Evolutionary conservation across 2,888 invertebrate genomes (phyloP).

Genomic region (Tipula vernalis): DNA sequence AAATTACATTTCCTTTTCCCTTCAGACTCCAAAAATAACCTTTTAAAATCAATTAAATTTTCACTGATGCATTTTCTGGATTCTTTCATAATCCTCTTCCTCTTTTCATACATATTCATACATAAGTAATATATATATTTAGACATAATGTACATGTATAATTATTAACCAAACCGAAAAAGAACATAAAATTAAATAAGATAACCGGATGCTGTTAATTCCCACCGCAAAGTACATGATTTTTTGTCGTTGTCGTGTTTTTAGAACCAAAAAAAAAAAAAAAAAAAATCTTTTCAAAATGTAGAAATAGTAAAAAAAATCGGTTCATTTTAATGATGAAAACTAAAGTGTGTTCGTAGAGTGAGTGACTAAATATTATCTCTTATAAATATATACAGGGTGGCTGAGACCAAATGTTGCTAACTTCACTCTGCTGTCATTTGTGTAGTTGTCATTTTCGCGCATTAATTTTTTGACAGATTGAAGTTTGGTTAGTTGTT

Average conservation of each 20-base stretch:
- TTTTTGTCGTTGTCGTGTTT: neutral
- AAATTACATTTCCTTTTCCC: neutral
- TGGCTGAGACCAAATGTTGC: too few relatives aligned
- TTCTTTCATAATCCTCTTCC: constrained; percentile 8
- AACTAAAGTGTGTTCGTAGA: neutral
- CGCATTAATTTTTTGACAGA: too few relatives aligned
- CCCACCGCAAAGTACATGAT: neutral
- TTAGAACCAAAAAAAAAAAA: neutral
- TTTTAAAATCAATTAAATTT: neutral
- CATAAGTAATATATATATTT: neutral
- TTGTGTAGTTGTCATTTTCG: too few relatives aligned
- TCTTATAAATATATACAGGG: neutral
- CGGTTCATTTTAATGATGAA: neutral
- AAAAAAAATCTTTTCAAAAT: neutral
- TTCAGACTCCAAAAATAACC: neutral
- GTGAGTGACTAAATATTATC: neutral
- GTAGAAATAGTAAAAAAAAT: neutral
- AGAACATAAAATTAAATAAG: neutral
- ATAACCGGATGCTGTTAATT: constrained; percentile 11
- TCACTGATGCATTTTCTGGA: neutral
- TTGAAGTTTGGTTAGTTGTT: too few relatives aligned
- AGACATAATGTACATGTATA: neutral
- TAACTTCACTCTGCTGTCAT: too few relatives aligned
- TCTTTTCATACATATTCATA: neutral
- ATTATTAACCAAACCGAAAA: neutral